Conservation (phyloP, 2,113 vertebrate genomes). For the Potamarius usumacintae region DNA sequence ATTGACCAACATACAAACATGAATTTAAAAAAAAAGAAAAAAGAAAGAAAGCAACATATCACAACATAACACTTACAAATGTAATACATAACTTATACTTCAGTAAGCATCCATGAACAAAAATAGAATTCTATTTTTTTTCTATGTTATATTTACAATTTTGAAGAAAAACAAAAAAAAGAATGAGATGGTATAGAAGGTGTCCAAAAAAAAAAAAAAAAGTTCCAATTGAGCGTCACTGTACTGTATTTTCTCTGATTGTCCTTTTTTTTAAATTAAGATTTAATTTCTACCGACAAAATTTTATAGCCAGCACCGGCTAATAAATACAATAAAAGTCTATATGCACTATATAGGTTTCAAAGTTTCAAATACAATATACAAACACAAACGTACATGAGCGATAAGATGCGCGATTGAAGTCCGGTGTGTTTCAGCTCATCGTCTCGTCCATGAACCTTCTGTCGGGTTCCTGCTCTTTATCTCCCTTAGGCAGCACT, state of each 20-base stretch:
- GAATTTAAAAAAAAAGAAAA: slow-evolving; percentile 18
- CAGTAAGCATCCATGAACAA: slow-evolving; percentile 89
- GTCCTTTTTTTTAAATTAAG: slow-evolving; percentile 74
- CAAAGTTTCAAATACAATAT: slow-evolving; percentile 81
- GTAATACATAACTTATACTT: slow-evolving; percentile 96
- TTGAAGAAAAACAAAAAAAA: slow-evolving; percentile 71
- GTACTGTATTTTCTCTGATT: slow-evolving; percentile 77
- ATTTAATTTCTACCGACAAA: slow-evolving; percentile 76
- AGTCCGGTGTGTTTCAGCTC: slow-evolving; percentile 77
- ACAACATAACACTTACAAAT: slow-evolving; percentile 61
- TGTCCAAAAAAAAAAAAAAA: slow-evolving; percentile 61
- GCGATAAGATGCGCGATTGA: slow-evolving; percentile 76
- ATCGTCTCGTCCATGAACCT: slow-evolving; percentile 75
- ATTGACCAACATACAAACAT: slow-evolving; percentile 78
- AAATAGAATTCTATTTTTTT: slow-evolving; percentile 95
- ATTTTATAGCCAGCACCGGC: slow-evolving; percentile 91
- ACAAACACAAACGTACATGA: slow-evolving; percentile 75
- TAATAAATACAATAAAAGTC: slow-evolving; percentile 94
- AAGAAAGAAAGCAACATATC: slow-evolving; percentile 67
- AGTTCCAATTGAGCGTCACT: slow-evolving; percentile 78
- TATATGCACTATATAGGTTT: slow-evolving; percentile 82
- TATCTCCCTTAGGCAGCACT: slow-evolving; percentile 78
- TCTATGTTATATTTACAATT: slow-evolving; percentile 98
- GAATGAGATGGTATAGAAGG: slow-evolving; percentile 85
- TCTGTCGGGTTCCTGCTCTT: slow-evolving; percentile 74